These are phyloP conservation scores for Prunella fulvescens DNA, from an alignment of 2,113 vertebrate genomes.

Conservation along the genomic window DNA sequence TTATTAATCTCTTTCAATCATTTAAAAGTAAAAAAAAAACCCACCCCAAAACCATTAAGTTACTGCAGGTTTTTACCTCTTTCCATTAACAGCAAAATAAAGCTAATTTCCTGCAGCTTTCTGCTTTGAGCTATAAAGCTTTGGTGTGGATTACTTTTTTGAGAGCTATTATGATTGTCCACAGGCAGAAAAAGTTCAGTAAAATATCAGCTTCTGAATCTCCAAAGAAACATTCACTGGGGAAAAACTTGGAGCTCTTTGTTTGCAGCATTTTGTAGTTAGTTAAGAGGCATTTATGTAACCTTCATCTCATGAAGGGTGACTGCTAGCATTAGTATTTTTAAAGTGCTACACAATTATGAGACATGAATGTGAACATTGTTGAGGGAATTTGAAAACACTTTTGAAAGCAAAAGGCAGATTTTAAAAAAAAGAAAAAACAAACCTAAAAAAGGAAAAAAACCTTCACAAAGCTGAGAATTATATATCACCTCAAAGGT, in stretches of 20 bases:
- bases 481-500: neutral
- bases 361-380: neutral
- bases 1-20: conserved; percentile 18
- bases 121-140: conserved; percentile 24
- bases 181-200: conserved; percentile 21
- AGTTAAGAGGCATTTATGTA: neutral
- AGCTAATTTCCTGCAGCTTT: conserved; percentile 42
- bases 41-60: neutral
- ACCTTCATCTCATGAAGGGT: neutral
- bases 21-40: neutral
- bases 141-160: conserved; percentile 25
- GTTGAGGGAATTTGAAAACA: neutral
- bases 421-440: neutral
- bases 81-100: conserved; percentile 37
- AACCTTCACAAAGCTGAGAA: neutral
- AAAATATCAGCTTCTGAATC: conserved; percentile 6
- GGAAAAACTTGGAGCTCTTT: neutral
- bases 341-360: neutral
- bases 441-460: neutral
- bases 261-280: neutral
- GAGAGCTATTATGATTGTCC: conserved; percentile 25
- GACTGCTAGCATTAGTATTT: neutral
- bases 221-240: neutral
- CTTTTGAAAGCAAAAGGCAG: neutral
- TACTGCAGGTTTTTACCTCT: neutral